These are phyloP conservation scores for Xanthorhoe designata DNA, from an alignment of 2,888 invertebrate genomes.

Conservation along the genomic window DNA sequence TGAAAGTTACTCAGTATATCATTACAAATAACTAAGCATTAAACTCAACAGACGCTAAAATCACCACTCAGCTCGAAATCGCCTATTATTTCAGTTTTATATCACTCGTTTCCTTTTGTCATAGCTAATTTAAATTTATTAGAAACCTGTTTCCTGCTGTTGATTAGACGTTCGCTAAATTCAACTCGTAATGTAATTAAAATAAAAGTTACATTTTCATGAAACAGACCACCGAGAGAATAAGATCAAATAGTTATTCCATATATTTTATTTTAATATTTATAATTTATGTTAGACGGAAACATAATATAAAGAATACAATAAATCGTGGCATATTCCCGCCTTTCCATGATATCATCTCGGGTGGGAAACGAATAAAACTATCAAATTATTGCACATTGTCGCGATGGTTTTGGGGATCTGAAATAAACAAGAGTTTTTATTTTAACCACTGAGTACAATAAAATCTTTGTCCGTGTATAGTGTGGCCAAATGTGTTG, in stretches of 20 bases:
- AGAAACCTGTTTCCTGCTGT: constrained; percentile 41
- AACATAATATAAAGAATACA: constrained; percentile 74
- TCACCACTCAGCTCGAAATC: constrained; percentile 27
- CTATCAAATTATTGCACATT: constrained; percentile 77
- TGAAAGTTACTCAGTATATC: constrained; percentile 2
- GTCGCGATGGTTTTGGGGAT: constrained; percentile 64
- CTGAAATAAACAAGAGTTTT: constrained; percentile 69
- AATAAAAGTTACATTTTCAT: constrained; percentile 38
- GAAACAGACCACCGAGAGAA: constrained; percentile 29
- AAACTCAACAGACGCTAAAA: constrained; percentile 31
- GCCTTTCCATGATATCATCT: constrained; percentile 73
- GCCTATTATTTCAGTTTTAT: constrained; percentile 29
- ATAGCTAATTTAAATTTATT: constrained; percentile 45
- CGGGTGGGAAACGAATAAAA: constrained; percentile 71
- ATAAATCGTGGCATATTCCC: constrained; percentile 69
- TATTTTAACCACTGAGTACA: constrained; percentile 72
- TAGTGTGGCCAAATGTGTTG: constrained; percentile 55
- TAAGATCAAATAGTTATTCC: constrained; percentile 54
- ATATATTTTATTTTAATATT: constrained; percentile 43
- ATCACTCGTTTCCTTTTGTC: constrained; percentile 43
- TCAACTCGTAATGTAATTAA: constrained; percentile 38
- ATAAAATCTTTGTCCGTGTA: constrained; percentile 73
- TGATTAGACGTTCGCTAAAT: constrained; percentile 38
- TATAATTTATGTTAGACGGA: constrained; percentile 69
- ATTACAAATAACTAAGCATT: constrained; percentile 4